Base-by-base conservation (phyloP, 2,113 vertebrate genomes). In the Cacatua alba region DNA sequence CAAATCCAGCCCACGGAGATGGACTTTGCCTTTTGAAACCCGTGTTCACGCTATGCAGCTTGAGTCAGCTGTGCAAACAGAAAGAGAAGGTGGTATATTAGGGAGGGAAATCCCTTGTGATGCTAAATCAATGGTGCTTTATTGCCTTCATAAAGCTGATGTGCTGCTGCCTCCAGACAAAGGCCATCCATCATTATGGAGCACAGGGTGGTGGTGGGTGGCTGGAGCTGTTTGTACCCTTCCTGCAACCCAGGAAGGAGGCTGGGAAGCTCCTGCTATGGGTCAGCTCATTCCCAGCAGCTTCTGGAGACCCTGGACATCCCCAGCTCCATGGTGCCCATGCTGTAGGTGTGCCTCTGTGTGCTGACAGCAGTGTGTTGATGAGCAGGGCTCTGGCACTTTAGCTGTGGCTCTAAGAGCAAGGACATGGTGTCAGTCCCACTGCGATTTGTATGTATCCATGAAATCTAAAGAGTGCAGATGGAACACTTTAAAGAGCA, bases 31-130 rank as follows among this genome's bases (percentile, higher is more conserved):
- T 65, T 70, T 63, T 6, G 43, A 67, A 87, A 62, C 23, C 29
- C 23, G 1, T 0, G 0, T 33, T 83, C 37, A 12, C 7, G 0
- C 39, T 5, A 1, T 5, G 16, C 28, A 26, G 70, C 82, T 62
- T 0, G 5, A 55, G 20, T 46, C 69, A 82, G 60, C 65, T 89
- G 44, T 41, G 86, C 64, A 75, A 93, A 88, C 52, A 49, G 29
- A 41, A 21, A 44, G n/a, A 13, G n/a, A 51, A 91, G 26, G 24
- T 57, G 63, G 49, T 0, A 0, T 48, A 59, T 80, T 13, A 68
- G 77, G 37, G 53, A 88, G 62, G 65, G 51, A 8, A 70, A 87
- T 57, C 37, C 77, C 46, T 49, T 44, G 19, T 24, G 17, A 5
- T 13, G 24, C 26, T 11, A 12, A 72, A 86, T 49, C 41, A 6